These are phyloP conservation scores for Cavia porcellus DNA, from an alignment of 2,113 vertebrate species.

Conservation along the genomic window DNA sequence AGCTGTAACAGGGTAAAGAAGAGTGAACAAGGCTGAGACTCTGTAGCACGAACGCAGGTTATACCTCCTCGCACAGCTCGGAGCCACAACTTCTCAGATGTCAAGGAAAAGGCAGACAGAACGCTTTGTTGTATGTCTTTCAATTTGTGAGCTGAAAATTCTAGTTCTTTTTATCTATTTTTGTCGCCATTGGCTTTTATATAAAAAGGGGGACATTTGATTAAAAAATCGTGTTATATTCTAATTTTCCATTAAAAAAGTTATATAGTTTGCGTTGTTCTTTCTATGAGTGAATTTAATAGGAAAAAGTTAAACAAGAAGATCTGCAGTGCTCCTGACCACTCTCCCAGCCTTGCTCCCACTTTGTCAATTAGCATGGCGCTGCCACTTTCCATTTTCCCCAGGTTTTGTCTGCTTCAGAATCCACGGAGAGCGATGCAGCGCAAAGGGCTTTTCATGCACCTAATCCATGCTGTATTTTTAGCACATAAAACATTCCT, in stretches of 20 bases:
- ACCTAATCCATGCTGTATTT: neutral
- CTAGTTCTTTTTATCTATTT: slow-evolving; percentile 54
- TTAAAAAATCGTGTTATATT: slow-evolving; percentile 31
- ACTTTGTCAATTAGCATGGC: neutral
- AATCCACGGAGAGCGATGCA: neutral
- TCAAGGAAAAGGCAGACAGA: neutral
- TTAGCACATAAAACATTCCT: neutral
- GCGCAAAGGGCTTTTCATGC: neutral
- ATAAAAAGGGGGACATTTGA: slow-evolving; percentile 52
- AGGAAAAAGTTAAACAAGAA: neutral
- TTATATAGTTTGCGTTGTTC: neutral
- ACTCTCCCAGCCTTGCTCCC: neutral
- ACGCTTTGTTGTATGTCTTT: slow-evolving; percentile 25
- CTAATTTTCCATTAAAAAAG: neutral
- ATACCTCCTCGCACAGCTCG: neutral
- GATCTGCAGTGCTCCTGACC: neutral
- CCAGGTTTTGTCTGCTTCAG: neutral
- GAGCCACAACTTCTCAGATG: slow-evolving; percentile 17
- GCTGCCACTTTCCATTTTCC: neutral
- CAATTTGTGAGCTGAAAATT: slow-evolving; percentile 24
- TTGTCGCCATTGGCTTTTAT: slow-evolving; percentile 48
- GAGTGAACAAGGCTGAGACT: neutral
- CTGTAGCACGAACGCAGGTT: slow-evolving; percentile 16
- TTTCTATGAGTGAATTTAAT: neutral
- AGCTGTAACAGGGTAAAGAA: slow-evolving; percentile 65